Base-by-base conservation (phyloP, 2,888 invertebrate species). In the Ophion costatus region DNA sequence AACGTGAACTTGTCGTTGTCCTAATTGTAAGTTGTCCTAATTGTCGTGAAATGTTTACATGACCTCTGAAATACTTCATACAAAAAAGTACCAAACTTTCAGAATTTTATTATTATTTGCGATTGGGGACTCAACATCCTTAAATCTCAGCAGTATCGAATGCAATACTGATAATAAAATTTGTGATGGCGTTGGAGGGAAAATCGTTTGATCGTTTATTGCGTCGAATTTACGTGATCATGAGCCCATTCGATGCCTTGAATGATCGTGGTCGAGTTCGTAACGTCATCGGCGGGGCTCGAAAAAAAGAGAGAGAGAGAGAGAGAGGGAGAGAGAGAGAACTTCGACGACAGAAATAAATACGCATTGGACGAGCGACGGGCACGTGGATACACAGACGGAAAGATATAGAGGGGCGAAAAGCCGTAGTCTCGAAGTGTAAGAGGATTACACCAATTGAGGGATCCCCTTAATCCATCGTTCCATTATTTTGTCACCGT, bases 381-480 rank as follows among this genome's bases (percentile, higher is more conserved):
- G 79, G 80, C 85, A 85, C 83, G 86, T 86, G 87, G 71, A 85
- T 82, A 83, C 57, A 87, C 80, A 59, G 20, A 59, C 9, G 6
- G 57, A 24, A 42, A 66, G 17, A 56, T 20, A 17, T 14, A 17
- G 38, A n/a, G n/a, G 67, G 38, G 38, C n/a, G 11, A 24, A 38
- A 38, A 20, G 24, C 22, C 14, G 11, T 51, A 29, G 24, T 14
- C 38, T 38, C 67, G 59, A 24, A 38, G 24, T 24, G 22, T 77
- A 77, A 77, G 77, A 77, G 77, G 77, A 67, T 77, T 77, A 77
- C 20, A 42, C n/a, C 83, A 88, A 85, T 88, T 84, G 82, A 80
- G 79, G 82, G 78, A 86, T 74, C 79, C 66, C 69, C 76, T 74
- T 88, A 87, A 88, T 87, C 86, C 85, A 42, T 84, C 70, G 67